Evolutionary conservation across 2,888 invertebrate species (phyloP).

Genomic region (Eurytoma adleriae): DNA sequence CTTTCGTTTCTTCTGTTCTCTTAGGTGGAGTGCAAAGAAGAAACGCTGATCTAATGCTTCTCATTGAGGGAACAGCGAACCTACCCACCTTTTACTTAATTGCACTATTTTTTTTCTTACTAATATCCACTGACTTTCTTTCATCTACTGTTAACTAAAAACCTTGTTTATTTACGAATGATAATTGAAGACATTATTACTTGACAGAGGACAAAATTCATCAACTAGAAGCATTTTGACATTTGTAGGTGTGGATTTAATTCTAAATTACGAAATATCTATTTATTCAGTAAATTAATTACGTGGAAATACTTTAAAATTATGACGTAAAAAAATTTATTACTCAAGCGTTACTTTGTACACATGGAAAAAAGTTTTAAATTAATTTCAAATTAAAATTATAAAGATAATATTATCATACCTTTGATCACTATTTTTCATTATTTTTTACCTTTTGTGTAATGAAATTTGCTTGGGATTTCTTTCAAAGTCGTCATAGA

Average conservation of each 20-base stretch:
- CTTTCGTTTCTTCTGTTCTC: neutral
- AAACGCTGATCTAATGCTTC: conserved; percentile 19
- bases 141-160: neutral
- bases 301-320: too few species aligned
- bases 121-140: neutral
- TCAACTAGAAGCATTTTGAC: too few species aligned
- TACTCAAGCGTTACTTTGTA: too few species aligned
- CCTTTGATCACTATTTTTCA: too few species aligned
- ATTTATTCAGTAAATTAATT: too few species aligned
- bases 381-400: neutral
- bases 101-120: conserved; percentile 12
- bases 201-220: too few species aligned
- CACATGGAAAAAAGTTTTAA: neutral
- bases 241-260: too few species aligned
- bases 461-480: conserved; percentile 1
- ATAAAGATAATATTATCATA: neutral
- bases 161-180: too few species aligned
- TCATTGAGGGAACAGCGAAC: neutral
- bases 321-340: too few species aligned
- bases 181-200: too few species aligned
- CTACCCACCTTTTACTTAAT: conserved; percentile 18
- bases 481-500: conserved; percentile 3
- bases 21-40: neutral
- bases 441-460: neutral
- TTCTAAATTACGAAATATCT: too few species aligned